Base-by-base conservation (phyloP, 2,113 vertebrate genomes). In the Gavialis gangeticus region DNA sequence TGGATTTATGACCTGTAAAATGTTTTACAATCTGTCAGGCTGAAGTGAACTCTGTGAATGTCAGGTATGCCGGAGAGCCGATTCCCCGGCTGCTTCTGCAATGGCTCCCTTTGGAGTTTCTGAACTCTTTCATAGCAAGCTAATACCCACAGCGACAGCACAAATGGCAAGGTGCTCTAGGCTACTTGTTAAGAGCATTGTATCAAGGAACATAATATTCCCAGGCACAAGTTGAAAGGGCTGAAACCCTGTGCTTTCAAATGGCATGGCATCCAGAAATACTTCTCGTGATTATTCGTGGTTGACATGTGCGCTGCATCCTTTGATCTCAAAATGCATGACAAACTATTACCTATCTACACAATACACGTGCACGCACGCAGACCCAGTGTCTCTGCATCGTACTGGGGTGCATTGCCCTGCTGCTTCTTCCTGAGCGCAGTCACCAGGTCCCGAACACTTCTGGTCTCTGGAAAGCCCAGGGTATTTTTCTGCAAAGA, bases 281-380 rank as follows among this genome's bases (percentile, higher is more conserved):
- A 55, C 63, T 92, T 96, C 85, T 91, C 71, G 93, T 84, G 91
- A 88, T 91, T 93, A 81, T 97, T 97, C 93, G 96, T 92, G 88
- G 94, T 91, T 89, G 86, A 66, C 59, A 37, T 85, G 91, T 75
- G 30, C 27, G 88, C 64, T 91, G 75, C 8, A 27, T 46, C 75
- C 91, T 96, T 97, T 95, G 95, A 94, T 97, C 91, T 5, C 56
- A 11, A 54, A n/a, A 79, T 75, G 8, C 5, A 69, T 88, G 17
- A 37, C 75, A 86, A 97, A 95, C 56, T 76, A 37, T 17, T 25
- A 76, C 62, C 78, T 75, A 14, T 22, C 57, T 21, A 63, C 12
- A 60, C 90, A 75, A 80, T 46, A 90, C 19, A 15, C 28, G 58
- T 25, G 83, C 30, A 64, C 76, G 89, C 94, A 79, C 75, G 87